Conservation (phyloP, 2,888 invertebrate species). For the Hirtodrosophila duncani region DNA sequence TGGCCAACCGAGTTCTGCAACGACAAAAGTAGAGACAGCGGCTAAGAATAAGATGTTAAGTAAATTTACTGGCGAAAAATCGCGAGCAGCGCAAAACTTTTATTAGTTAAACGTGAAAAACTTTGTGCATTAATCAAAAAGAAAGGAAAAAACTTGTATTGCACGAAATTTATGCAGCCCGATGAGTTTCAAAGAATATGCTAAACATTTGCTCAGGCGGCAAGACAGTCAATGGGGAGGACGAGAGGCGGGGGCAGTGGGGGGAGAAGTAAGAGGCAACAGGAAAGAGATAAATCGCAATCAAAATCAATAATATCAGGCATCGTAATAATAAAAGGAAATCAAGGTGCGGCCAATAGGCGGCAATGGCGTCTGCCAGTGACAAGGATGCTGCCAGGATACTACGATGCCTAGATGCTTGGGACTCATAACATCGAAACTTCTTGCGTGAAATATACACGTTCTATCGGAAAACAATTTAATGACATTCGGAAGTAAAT, state of each 20-base stretch:
- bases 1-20: constrained; percentile 90
- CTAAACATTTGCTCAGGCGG: constrained; percentile 38
- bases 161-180: constrained; percentile 51
- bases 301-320: constrained; percentile 74
- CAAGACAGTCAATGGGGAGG: not conserved
- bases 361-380: constrained; percentile 9
- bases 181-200: constrained; percentile 51
- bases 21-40: constrained; percentile 62
- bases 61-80: constrained; percentile 29
- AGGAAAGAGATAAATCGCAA: constrained; percentile 66
- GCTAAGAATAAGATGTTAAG: constrained; percentile 12
- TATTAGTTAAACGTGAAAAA: constrained; percentile 33
- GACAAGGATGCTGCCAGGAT: constrained; percentile 6
- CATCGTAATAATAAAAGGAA: constrained; percentile 66
- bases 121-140: constrained; percentile 63
- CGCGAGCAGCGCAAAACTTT: constrained; percentile 36
- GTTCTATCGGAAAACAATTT: constrained; percentile 77
- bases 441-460: constrained; percentile 70
- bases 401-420: constrained; percentile 21
- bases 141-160: constrained; percentile 31
- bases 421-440: constrained; percentile 24
- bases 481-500: constrained; percentile 77
- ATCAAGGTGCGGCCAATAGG: constrained; percentile 37
- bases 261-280: constrained; percentile 29
- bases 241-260: constrained; percentile 3